These are phyloP conservation scores for Amphiprion ocellaris DNA, from an alignment of 2,113 vertebrate species.

Conservation along the genomic window DNA sequence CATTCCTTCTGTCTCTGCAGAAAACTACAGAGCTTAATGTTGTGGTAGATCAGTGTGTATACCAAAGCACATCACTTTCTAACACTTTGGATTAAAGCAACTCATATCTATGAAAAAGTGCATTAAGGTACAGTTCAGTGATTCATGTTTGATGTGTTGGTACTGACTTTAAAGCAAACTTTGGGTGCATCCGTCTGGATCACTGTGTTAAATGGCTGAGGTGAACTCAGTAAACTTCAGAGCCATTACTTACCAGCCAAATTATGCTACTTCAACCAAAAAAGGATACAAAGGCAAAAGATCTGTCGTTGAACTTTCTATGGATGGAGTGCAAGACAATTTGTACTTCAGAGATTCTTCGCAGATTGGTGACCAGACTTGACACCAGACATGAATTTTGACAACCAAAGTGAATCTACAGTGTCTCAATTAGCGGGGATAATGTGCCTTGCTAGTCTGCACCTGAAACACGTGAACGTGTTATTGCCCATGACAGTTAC, in stretches of 20 bases:
- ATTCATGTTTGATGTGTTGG: background rate
- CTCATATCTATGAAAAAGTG: background rate
- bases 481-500: conserved; percentile 17
- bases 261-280: background rate
- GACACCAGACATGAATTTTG: conserved; percentile 16
- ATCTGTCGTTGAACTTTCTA: background rate
- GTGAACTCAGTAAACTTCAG: background rate
- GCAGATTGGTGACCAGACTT: conserved; percentile 14
- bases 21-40: too few species aligned
- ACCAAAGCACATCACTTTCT: background rate
- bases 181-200: background rate
- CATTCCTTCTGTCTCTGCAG: too few species aligned
- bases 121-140: too few species aligned
- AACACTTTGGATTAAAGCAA: background rate
- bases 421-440: background rate
- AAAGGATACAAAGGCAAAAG: background rate
- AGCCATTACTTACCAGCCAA: background rate
- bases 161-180: background rate
- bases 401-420: conserved; percentile 11
- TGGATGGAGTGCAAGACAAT: background rate
- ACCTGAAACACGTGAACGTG: conserved; percentile 22
- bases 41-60: too few species aligned
- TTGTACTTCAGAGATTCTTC: background rate
- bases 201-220: background rate
- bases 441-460: conserved; percentile 10